Percentiles rank a stretch among this genome's conserved stretches.
Conservation (phyloP, 2,113 vertebrate species). For the Calyptomena viridis region DNA sequence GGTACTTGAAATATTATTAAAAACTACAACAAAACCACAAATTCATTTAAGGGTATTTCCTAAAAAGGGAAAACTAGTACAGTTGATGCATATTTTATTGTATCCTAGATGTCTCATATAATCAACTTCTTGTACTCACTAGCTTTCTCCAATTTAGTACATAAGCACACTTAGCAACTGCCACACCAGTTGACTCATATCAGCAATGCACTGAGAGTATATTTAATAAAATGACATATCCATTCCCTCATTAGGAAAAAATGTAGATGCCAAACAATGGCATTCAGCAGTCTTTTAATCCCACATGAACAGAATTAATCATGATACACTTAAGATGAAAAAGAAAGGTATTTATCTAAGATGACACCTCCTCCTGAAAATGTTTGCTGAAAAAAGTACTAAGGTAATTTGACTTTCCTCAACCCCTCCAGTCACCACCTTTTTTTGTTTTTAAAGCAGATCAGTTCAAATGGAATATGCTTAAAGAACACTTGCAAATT, state of each 20-base stretch:
- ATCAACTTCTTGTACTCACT: not conserved
- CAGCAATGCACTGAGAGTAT: not conserved
- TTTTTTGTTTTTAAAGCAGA: not conserved
- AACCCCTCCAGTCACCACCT: fast-evolving
- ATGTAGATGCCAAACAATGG: not conserved
- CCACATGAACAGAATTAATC: not conserved
- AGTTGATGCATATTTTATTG: not conserved
- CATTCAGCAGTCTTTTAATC: not conserved
- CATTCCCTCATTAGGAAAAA: not conserved
- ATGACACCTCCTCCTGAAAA: not conserved
- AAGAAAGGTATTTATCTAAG: not conserved
- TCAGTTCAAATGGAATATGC: not conserved
- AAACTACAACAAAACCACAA: not conserved
- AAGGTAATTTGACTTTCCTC: not conserved
- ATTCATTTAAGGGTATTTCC: not conserved
- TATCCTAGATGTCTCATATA: not conserved
- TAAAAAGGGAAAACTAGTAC: not conserved
- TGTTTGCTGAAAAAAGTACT: not conserved
- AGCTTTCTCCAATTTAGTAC: not conserved
- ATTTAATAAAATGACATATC: not conserved
- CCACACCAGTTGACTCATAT: not conserved
- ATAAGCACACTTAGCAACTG: conserved; percentile 1
- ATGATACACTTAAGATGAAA: not conserved
- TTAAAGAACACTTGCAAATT: not conserved
- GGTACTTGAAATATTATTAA: not conserved